Evolutionary conservation across 1,140 invertebrate genomes (phyloP).

Genomic region (Pachypsylla venusta): DNA sequence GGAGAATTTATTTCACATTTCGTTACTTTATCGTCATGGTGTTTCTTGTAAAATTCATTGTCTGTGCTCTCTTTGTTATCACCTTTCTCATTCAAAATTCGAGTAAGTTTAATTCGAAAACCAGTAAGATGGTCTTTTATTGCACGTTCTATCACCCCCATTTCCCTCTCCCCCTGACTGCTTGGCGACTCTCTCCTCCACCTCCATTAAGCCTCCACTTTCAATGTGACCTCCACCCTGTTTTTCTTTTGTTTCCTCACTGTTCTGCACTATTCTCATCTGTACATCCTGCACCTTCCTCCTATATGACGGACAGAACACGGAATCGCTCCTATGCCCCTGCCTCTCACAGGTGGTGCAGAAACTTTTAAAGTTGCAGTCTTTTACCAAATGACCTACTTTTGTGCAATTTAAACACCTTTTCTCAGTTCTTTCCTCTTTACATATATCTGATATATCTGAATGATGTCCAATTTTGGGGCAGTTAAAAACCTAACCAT

Average conservation of each 20-base stretch:
- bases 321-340: background rate
- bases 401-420: background rate
- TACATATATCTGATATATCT: background rate
- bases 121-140: too few relatives aligned
- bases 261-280: background rate
- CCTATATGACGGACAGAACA: background rate
- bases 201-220: background rate
- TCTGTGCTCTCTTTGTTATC: too few relatives aligned
- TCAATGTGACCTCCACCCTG: background rate
- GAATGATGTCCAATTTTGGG: background rate
- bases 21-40: too few relatives aligned
- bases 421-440: background rate
- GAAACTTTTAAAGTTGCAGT: background rate
- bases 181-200: too few relatives aligned
- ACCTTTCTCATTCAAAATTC: too few relatives aligned
- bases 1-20: too few relatives aligned
- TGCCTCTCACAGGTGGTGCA: background rate
- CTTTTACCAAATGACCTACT: background rate
- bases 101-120: too few relatives aligned
- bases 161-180: too few relatives aligned
- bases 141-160: too few relatives aligned
- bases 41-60: too few relatives aligned
- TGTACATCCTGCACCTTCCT: background rate
- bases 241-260: background rate
- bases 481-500: background rate